Conservation (phyloP, 2,888 invertebrate species). For the Antitype chi region DNA sequence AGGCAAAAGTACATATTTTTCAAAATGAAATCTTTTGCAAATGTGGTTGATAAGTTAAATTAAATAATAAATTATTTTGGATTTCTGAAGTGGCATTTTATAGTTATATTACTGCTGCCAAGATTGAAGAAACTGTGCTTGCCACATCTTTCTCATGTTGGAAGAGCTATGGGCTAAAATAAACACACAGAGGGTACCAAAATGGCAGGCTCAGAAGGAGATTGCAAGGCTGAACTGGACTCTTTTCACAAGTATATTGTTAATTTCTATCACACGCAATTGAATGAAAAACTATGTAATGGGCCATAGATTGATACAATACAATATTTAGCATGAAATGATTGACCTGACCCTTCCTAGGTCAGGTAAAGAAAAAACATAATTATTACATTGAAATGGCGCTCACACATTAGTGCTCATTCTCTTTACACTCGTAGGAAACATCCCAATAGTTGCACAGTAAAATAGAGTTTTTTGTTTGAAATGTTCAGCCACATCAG, state of each 20-base stretch:
- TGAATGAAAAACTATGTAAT: background rate
- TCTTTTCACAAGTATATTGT: background rate
- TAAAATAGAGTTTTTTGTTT: background rate
- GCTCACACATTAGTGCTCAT: background rate
- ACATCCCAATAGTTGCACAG: background rate
- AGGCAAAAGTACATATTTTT: background rate
- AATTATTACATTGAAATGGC: background rate
- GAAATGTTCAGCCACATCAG: background rate
- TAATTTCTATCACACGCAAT: background rate
- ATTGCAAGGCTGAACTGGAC: background rate
- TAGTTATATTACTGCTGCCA: background rate
- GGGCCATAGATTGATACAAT: background rate
- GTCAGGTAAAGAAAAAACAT: background rate
- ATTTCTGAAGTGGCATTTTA: background rate
- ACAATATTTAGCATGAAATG: background rate
- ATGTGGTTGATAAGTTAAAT: background rate
- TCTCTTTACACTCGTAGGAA: background rate
- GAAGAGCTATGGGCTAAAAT: background rate
- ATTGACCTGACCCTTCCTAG: background rate
- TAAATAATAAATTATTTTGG: background rate
- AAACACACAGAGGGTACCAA: background rate
- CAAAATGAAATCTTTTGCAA: background rate
- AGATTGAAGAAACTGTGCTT: background rate
- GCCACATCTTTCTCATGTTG: background rate
- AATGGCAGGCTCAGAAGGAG: background rate